phyloP scores from a whole-genome alignment of 2,888 invertebrate species.

The Tiliacea citrago region DNA sequence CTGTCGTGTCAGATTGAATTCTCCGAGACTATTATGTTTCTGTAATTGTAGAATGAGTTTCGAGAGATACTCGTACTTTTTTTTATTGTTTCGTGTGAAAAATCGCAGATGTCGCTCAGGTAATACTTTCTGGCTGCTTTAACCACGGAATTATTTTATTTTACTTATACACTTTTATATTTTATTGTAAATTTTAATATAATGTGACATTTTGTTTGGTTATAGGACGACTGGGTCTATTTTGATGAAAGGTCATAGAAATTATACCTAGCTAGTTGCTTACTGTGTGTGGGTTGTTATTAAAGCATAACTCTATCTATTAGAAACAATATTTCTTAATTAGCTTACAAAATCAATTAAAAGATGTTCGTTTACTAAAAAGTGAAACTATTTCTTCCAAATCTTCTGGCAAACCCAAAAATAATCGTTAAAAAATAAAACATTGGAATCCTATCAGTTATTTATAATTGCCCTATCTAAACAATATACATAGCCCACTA shows the following conservation, averaged over 20 bases:
- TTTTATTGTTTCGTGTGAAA: slow-evolving; percentile 65
- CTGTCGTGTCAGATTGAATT: slow-evolving; percentile 83
- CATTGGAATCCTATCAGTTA: neutral
- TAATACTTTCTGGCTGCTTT: slow-evolving; percentile 29
- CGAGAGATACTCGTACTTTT: slow-evolving; percentile 42
- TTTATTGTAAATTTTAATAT: slow-evolving; percentile 1
- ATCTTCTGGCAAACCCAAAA: too few species aligned
- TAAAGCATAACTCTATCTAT: neutral
- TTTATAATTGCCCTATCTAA: neutral
- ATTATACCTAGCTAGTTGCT: neutral
- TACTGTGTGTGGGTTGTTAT: neutral
- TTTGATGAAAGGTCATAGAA: neutral
- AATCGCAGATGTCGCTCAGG: slow-evolving; percentile 55
- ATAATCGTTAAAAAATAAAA: neutral
- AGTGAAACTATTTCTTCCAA: too few species aligned
- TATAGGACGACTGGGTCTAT: neutral
- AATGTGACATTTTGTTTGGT: neutral
- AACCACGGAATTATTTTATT: slow-evolving; percentile 17
- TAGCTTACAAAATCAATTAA: neutral
- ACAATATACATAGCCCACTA: neutral
- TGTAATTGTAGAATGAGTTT: slow-evolving; percentile 81
- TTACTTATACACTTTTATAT: slow-evolving; percentile 23
- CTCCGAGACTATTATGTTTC: slow-evolving; percentile 81
- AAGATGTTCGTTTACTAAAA: neutral
- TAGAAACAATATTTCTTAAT: neutral